Evolutionary conservation across 2,888 invertebrate genomes (phyloP), one percentile per base, ranked within the genome.

Genomic region (Nomada hirtipes): DNA sequence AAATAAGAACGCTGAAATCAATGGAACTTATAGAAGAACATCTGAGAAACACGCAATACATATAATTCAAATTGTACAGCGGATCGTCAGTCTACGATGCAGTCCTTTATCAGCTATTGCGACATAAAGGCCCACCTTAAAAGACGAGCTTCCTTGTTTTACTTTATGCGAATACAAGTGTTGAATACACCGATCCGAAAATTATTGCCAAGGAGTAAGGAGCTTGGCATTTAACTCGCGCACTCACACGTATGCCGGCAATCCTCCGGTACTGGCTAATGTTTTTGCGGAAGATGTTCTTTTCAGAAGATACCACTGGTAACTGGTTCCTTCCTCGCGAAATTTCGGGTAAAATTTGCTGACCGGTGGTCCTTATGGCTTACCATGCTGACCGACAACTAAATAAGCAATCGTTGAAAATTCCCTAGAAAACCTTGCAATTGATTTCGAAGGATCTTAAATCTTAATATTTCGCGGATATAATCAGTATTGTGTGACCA

Each of bases 281-380:
- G 84, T 84, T 86, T 89, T 88, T 86, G 26, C 69, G 57, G 74
- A 29, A 80, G 74, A 74, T 72, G 82, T 69, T 79, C 82, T 63
- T 83, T 88, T 84, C 63, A 82, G 86, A 87, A 84, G 88, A 82
- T 86, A 86, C 82, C 86, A 81, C 82, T 86, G 84, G 65, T 74
- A 77, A 86, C 80, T 85, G 74, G 85, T 84, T 75, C 82, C 81
- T 76, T 69, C 71, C 83, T 83, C 82, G 82, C 79, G 79, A 89
- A 86, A 50, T 71, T 80, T 88, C 78, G 64, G 50, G 42, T 60
- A 68, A 59, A 82, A 84, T 84, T 57, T 57, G 69, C 47, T 55
- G 18, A 23, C 65, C 42, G 9, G 75, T 84, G 77, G 82, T 76
- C 11, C 42, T 67, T 71, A 15, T 57, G 26, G 52, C 10, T 73